Percentiles rank a stretch among this genome's conserved stretches.
Evolutionary conservation across 92 coral and sea anemone genomes (phyloP).

Genomic region (Parazoanthus atlanticus): DNA sequence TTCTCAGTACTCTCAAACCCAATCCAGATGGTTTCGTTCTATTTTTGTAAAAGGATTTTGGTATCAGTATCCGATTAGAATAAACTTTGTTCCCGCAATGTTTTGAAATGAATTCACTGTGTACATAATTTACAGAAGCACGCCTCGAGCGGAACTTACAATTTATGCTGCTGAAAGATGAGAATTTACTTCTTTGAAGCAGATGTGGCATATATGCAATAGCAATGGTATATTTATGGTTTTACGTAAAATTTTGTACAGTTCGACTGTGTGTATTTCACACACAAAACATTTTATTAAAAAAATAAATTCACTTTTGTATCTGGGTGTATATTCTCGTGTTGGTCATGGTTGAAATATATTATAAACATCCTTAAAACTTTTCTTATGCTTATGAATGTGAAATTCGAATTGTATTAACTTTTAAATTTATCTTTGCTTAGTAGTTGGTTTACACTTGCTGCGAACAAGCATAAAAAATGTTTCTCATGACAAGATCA

Average conservation of each 20-base stretch:
- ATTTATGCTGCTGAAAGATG: not conserved
- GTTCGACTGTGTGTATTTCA: constrained; percentile 2
- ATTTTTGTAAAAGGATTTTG: constrained; percentile 2
- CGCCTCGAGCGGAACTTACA: not conserved
- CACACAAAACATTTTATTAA: constrained; percentile 30
- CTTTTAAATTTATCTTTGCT: no score
- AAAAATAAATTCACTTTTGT: not conserved
- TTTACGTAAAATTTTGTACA: constrained; percentile 20
- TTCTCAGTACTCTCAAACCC: not conserved
- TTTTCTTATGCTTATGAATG: no score
- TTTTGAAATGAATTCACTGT: not conserved
- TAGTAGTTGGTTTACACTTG: not conserved
- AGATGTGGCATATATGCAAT: not conserved
- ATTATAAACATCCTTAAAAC: not conserved
- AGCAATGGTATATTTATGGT: constrained; percentile 1
- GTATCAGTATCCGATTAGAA: not conserved
- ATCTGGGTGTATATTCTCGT: not conserved
- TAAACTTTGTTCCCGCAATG: not conserved
- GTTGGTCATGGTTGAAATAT: not conserved
- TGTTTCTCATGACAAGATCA: not conserved
- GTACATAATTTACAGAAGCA: not conserved
- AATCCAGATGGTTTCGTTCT: not conserved
- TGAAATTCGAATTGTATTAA: no score
- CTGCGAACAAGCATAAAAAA: no score
- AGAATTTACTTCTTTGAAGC: not conserved